phyloP scores from a whole-genome alignment of 2,797 vertebrate species.

The Spinus pinus region DNA sequence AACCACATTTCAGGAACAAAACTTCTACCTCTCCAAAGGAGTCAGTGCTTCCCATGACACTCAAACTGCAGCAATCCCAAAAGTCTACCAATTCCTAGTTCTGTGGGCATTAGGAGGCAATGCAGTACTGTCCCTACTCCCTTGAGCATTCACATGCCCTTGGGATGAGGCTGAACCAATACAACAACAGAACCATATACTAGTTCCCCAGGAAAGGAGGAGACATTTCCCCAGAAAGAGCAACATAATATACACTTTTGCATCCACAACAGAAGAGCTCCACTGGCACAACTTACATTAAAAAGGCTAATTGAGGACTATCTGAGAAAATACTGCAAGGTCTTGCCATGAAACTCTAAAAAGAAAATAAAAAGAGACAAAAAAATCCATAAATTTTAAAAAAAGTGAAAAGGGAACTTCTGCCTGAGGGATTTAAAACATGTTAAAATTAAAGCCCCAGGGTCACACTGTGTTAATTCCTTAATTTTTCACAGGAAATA shows the following conservation, averaged over 20 bases:
- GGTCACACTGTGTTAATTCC: neutral
- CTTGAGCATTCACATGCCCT: neutral
- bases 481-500: neutral
- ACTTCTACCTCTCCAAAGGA: neutral
- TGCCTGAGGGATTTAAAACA: neutral
- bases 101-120: neutral
- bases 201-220: neutral
- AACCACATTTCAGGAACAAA: neutral
- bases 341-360: neutral
- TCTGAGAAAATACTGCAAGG: neutral
- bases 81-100: neutral
- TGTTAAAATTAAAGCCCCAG: neutral
- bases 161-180: neutral
- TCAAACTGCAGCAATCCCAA: neutral
- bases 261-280: neutral
- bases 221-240: neutral
- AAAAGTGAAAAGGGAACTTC: neutral
- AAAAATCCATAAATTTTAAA: too few species aligned
- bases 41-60: neutral
- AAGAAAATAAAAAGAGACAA: neutral
- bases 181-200: neutral
- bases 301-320: neutral
- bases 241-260: neutral
- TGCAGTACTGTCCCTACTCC: neutral
- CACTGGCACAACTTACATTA: neutral